Conservation (phyloP, 2,797 vertebrate genomes). For the Borostomias antarcticus region DNA sequence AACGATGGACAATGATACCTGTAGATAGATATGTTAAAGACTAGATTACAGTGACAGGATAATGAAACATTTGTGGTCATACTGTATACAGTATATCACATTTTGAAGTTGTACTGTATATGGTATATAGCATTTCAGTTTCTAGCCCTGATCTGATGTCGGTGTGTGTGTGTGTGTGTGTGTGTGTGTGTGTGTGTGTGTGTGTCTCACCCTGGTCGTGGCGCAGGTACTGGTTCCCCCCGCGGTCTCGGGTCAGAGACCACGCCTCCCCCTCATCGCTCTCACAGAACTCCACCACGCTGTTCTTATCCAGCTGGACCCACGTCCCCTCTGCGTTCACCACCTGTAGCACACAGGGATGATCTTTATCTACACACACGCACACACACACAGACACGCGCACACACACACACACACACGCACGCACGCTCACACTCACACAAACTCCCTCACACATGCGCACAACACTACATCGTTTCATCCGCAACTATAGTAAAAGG, state of each 20-base stretch:
- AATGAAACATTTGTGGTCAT: no score
- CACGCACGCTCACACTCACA: not conserved
- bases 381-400: no score
- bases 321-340: conserved; percentile 97
- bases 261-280: conserved; percentile 98
- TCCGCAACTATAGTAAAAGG: no score
- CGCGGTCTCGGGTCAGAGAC: conserved; percentile 96
- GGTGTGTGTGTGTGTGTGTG: no score
- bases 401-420: conserved; percentile 30
- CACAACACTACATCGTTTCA: no score
- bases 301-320: conserved; percentile 99
- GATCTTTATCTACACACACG: conserved; percentile 61
- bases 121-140: not conserved
- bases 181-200: no score
- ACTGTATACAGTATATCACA: no score
- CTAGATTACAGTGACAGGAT: no score
- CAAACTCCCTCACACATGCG: no score
- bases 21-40: no score
- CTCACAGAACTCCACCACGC: conserved; percentile 99
- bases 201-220: conserved; percentile 91
- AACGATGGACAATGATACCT: no score
- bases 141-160: not conserved
- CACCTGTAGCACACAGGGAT: conserved; percentile 86
- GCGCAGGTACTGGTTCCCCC: conserved; percentile 96
- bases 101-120: no score